Evolutionary conservation across 2,888 invertebrate species (phyloP).

Genomic region (Plebejus argus): DNA sequence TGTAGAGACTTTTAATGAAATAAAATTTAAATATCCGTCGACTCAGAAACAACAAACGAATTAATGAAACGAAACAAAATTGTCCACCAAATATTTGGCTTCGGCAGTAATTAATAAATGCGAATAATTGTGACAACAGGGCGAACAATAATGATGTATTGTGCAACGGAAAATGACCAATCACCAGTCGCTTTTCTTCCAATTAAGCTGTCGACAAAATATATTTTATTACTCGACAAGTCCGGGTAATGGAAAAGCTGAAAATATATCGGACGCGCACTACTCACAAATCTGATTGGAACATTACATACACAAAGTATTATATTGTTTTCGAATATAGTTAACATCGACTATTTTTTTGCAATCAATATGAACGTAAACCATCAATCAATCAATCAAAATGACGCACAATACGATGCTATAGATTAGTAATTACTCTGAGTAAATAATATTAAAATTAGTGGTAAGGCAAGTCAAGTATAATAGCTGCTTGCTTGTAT

Average conservation of each 20-base stretch:
- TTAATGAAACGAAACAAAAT: conserved; percentile 1
- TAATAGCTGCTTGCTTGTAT: too few species aligned
- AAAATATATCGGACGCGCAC: not conserved
- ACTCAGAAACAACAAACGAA: not conserved
- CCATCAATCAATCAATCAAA: not conserved
- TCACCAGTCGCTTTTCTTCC: conserved; percentile 15
- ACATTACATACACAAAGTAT: not conserved
- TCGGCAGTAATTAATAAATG: conserved; percentile 2
- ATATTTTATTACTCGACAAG: not conserved
- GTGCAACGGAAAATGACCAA: conserved; percentile 15
- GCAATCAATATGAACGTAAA: not conserved
- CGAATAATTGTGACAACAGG: conserved; percentile 9
- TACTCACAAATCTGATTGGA: not conserved
- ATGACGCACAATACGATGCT: too few species aligned
- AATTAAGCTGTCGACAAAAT: conserved; percentile 18
- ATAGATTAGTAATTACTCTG: too few species aligned
- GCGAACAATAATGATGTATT: conserved; percentile 19
- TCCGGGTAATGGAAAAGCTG: not conserved
- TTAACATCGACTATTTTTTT: not conserved
- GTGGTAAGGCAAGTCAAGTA: too few species aligned
- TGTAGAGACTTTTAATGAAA: not conserved
- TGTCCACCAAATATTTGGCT: not conserved
- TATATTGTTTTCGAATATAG: not conserved
- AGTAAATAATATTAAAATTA: too few species aligned
- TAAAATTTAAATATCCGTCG: not conserved